Evolutionary conservation across 2,113 vertebrate species (phyloP).

Genomic region (Symphodus melops): DNA sequence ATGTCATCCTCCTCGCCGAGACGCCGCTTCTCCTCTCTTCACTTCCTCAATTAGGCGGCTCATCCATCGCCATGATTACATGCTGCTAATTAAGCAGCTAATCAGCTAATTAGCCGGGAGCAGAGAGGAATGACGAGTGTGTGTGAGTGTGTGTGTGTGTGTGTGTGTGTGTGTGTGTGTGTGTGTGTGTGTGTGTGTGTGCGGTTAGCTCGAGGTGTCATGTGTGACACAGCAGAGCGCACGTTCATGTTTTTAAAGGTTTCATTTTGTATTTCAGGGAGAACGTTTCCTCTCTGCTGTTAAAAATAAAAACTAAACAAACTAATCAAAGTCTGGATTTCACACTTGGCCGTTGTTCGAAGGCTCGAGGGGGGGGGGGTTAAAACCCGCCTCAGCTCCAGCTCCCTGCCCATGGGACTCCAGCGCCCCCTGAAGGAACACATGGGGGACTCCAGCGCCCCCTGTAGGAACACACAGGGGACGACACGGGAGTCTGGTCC

Average conservation of each 20-base stretch:
- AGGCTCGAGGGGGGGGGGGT: neutral
- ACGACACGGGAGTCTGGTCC: too few relatives aligned
- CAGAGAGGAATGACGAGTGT: constrained; percentile 57
- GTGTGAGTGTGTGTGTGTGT: constrained; percentile 34
- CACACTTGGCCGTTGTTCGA: neutral
- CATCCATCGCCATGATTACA: constrained; percentile 78
- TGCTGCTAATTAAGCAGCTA: constrained; percentile 81
- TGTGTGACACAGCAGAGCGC: constrained; percentile 22
- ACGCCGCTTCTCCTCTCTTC: constrained; percentile 62
- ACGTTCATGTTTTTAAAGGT: neutral
- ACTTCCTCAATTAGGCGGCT: constrained; percentile 74
- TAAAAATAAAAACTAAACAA: neutral
- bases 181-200: constrained; percentile 32
- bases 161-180: constrained; percentile 30
- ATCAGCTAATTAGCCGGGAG: constrained; percentile 80
- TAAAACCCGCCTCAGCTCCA: too few relatives aligned
- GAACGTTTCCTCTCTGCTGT: neutral
- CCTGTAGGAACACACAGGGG: too few relatives aligned
- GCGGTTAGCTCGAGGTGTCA: constrained; percentile 46
- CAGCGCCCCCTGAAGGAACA: too few relatives aligned
- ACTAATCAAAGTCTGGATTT: neutral
- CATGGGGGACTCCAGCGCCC: too few relatives aligned
- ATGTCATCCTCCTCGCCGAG: constrained; percentile 58
- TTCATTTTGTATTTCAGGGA: neutral
- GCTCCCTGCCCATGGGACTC: too few relatives aligned